These are phyloP conservation scores for Trichacis sp. DNA, from an alignment of 2,888 invertebrate species.

Conservation along the genomic window DNA sequence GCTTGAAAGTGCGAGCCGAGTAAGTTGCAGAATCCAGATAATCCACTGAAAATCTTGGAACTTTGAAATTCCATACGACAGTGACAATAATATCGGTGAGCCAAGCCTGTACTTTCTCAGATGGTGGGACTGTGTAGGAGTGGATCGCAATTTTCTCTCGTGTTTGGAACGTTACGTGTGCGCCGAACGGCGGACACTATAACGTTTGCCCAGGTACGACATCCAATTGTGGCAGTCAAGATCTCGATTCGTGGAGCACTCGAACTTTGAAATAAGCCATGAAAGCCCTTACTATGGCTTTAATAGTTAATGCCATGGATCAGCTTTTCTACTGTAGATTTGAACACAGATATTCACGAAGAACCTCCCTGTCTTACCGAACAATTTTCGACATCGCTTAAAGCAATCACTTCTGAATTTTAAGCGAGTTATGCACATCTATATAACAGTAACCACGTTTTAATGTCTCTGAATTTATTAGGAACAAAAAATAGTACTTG, in stretches of 20 bases:
- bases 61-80: conserved; percentile 23
- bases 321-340: conserved; percentile 17
- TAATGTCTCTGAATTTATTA: neutral
- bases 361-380: too few species aligned
- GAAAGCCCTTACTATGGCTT: conserved; percentile 22
- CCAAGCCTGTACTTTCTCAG: conserved; percentile 9
- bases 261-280: conserved; percentile 37
- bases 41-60: conserved; percentile 30
- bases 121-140: conserved; percentile 5
- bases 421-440: too few species aligned
- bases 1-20: conserved; percentile 11
- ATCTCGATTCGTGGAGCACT: conserved; percentile 34
- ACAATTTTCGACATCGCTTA: too few species aligned
- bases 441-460: too few species aligned
- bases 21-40: conserved; percentile 36
- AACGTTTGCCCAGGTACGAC: conserved; percentile 11
- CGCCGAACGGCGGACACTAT: conserved; percentile 12
- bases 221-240: conserved; percentile 45
- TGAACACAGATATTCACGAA: too few species aligned
- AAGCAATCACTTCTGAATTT: too few species aligned
- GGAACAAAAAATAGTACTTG: neutral
- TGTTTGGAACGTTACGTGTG: conserved; percentile 26
- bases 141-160: conserved; percentile 19
- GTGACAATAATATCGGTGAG: conserved; percentile 37
- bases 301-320: conserved; percentile 38